These are phyloP conservation scores for Caenorhabditis afra DNA, from an alignment of 2,888 invertebrate species.

Conservation along the genomic window DNA sequence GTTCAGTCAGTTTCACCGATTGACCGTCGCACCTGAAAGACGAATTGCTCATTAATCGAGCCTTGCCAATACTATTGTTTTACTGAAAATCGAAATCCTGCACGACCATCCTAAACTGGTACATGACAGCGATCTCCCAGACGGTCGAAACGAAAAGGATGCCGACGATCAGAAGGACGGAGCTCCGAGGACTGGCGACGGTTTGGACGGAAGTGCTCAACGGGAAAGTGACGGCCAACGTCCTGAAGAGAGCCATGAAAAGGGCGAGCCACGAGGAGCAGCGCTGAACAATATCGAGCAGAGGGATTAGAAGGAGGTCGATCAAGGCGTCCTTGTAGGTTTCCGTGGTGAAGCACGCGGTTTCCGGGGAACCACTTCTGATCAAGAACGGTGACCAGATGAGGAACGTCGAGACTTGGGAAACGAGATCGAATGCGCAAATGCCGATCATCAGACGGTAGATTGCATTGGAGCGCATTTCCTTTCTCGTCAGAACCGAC, in stretches of 20 bases:
- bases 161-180: too few species aligned
- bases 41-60: too few species aligned
- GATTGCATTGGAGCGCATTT: conserved; percentile 6
- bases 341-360: conserved; percentile 14
- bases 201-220: conserved; percentile 20
- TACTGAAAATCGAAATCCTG: too few species aligned
- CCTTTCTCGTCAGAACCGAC: conserved; percentile 3
- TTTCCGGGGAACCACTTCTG: not conserved
- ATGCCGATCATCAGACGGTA: conserved; percentile 41
- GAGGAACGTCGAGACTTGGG: conserved; percentile 21
- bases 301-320: not conserved
- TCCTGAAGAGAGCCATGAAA: conserved; percentile 30
- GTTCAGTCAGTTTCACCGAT: not conserved
- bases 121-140: too few species aligned
- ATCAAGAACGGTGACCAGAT: conserved; percentile 36
- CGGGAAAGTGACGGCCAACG: conserved; percentile 21
- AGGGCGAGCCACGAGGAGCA: conserved; percentile 30
- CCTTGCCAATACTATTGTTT: too few species aligned
- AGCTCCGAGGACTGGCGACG: not conserved
- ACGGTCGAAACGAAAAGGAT: not conserved
- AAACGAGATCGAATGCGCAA: conserved; percentile 22
- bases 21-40: conserved; percentile 18
- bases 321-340: conserved; percentile 24
- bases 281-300: conserved; percentile 22
- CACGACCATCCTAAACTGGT: too few species aligned